A percentile compares a stretch with the other conserved stretches of the same genome.
phyloP scores from a whole-genome alignment of 2,888 invertebrate species.

The Patella caerulea region DNA sequence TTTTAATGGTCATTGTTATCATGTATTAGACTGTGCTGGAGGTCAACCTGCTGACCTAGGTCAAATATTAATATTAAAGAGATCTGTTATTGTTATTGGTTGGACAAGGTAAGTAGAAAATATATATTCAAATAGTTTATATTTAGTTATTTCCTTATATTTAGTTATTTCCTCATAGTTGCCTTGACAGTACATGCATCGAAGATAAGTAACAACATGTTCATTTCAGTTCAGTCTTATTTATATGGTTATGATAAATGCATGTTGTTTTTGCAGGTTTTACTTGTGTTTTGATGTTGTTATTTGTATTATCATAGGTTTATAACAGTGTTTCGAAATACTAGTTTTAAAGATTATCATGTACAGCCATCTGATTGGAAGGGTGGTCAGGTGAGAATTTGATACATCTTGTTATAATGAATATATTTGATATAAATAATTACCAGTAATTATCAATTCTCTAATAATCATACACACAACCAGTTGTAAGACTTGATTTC shows the following conservation, averaged over 20 bases:
- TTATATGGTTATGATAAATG: too few species aligned
- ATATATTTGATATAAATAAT: too few species aligned
- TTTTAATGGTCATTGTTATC: constrained; percentile 71
- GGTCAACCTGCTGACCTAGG: constrained; percentile 70
- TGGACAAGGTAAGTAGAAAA: constrained; percentile 65
- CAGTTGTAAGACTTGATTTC: too few species aligned
- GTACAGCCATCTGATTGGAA: constrained; percentile 70
- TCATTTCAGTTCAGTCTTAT: too few species aligned
- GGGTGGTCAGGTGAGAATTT: constrained; percentile 61
- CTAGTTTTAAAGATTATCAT: constrained; percentile 64
- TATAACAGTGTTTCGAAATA: constrained; percentile 68
- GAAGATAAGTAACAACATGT: too few species aligned
- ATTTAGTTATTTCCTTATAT: not conserved
- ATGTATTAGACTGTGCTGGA: constrained; percentile 66
- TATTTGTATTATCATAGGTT: constrained; percentile 48
- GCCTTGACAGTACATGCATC: not conserved
- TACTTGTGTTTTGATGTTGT: too few species aligned
- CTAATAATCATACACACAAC: too few species aligned
- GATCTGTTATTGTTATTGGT: constrained; percentile 67
- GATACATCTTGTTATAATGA: not conserved
- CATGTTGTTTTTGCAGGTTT: too few species aligned
- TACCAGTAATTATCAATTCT: too few species aligned
- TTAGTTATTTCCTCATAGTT: not conserved
- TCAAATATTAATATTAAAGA: constrained; percentile 68
- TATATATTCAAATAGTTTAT: not conserved